A percentile compares a stretch with the other conserved stretches of the same genome.
Evolutionary conservation across 2,113 vertebrate genomes (phyloP).

Genomic region (Melanerpes formicivorus): DNA sequence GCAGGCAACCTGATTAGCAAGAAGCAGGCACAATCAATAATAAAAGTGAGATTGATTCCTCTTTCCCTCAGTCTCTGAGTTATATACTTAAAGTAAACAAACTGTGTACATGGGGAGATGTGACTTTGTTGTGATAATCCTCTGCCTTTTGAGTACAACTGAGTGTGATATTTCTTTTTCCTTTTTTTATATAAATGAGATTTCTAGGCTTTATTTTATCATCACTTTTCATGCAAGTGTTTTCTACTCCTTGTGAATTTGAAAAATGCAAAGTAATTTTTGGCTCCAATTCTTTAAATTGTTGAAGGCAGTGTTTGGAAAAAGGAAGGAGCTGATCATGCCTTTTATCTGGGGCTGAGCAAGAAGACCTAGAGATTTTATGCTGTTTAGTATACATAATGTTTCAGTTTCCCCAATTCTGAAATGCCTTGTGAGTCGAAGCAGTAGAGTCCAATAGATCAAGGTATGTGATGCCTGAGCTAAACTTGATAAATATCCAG

Average conservation of each 20-base stretch:
- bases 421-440: background rate
- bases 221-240: background rate
- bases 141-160: background rate
- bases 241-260: background rate
- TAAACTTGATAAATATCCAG: background rate
- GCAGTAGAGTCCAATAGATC: background rate
- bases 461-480: background rate
- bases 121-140: background rate
- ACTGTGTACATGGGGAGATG: background rate
- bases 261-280: background rate
- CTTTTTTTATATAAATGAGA: background rate
- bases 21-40: conserved; percentile 9
- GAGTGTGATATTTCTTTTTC: background rate
- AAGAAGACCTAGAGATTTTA: background rate
- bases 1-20: background rate
- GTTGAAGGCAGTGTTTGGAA: background rate
- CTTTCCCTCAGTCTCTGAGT: background rate
- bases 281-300: background rate
- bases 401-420: background rate
- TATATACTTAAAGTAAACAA: background rate
- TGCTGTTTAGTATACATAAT: background rate
- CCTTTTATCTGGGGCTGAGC: background rate
- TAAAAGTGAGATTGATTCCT: background rate
- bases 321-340: background rate
- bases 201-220: background rate